These are phyloP conservation scores for Picus viridis DNA, from an alignment of 2,797 vertebrate species.

Conservation along the genomic window DNA sequence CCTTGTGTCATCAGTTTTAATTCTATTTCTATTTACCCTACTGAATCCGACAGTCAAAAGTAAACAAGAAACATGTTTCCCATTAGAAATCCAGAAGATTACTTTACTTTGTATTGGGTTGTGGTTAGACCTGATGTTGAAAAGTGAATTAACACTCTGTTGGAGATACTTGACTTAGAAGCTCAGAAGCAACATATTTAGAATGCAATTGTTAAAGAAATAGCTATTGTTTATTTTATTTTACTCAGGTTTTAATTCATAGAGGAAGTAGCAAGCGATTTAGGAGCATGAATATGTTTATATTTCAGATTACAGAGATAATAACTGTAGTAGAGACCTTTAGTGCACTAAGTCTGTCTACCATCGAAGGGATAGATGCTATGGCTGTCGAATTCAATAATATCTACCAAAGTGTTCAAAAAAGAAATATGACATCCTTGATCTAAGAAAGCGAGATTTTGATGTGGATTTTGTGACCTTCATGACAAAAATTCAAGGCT, in stretches of 20 bases:
- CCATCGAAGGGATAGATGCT: constrained; percentile 84
- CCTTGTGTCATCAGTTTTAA: neutral
- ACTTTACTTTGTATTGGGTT: neutral
- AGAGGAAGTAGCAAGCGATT: neutral
- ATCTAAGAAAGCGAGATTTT: constrained; percentile 82
- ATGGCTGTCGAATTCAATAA: constrained; percentile 82
- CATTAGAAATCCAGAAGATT: neutral
- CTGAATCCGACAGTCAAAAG: neutral
- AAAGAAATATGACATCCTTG: constrained; percentile 82
- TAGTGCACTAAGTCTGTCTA: constrained; percentile 76
- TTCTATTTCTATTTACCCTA: neutral
- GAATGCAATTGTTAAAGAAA: neutral
- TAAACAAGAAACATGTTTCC: neutral
- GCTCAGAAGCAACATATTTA: neutral
- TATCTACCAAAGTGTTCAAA: constrained; percentile 80
- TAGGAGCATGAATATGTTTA: neutral
- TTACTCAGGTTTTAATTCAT: neutral
- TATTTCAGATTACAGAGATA: constrained; percentile 84
- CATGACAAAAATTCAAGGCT: constrained; percentile 75
- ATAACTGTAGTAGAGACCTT: constrained; percentile 81
- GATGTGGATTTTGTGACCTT: constrained; percentile 82
- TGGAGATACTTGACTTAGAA: neutral
- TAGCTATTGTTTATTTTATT: neutral
- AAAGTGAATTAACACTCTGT: neutral
- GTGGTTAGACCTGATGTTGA: neutral